Evolutionary conservation across 2,888 invertebrate genomes (phyloP), one percentile per base, ranked within the genome.

Genomic region (Agapostemon virescens): DNA sequence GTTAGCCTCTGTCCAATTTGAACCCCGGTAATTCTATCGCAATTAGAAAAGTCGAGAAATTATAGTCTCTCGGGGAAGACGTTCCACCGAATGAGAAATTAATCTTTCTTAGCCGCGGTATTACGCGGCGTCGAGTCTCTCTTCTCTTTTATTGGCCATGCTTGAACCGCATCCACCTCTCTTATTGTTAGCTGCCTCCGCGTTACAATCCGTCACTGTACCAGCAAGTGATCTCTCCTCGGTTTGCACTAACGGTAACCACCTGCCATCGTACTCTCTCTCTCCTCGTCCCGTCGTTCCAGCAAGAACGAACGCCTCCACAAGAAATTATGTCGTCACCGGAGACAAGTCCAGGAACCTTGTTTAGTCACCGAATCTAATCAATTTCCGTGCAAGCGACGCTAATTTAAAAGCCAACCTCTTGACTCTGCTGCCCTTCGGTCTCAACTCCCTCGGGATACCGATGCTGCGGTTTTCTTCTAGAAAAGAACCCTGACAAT

Each of bases 161-260:
- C 69, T 74, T 52, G 66, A 42, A 63, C 68, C 63, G 74, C 74
- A 70, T 69, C 69, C 64, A 68, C 69, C 81, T 79, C 63, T 78
- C 67, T 78, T 58, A 70, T 64, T 66, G 55, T 71, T 69, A 69
- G 75, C 61, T 79, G 45, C 58, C 66, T 63, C 63, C 63, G 38
- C 67, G 72, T 61, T 42, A 33, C 76, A 74, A 82, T 83, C 79
- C 79, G 83, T 83, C 83, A 83, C 71, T 66, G 78, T 70, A 68
- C 74, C 23, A 76, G 68, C 69, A 38, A 74, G 81, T 58, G 84
- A 84, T 79, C 79, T 61, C 61, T 78, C 74, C 69, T 75, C 69
- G 82, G 82, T 79, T 77, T 74, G 77, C 61, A 49, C 64, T 80
- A 84, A 85, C 82, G 80, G 82, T 85, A 84, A 85, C 84, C 84